Percentiles rank a stretch among this genome's conserved stretches.
These are phyloP conservation scores for Carpatolechia fugitivella DNA, from an alignment of 2,888 invertebrate genomes.

Conservation along the genomic window DNA sequence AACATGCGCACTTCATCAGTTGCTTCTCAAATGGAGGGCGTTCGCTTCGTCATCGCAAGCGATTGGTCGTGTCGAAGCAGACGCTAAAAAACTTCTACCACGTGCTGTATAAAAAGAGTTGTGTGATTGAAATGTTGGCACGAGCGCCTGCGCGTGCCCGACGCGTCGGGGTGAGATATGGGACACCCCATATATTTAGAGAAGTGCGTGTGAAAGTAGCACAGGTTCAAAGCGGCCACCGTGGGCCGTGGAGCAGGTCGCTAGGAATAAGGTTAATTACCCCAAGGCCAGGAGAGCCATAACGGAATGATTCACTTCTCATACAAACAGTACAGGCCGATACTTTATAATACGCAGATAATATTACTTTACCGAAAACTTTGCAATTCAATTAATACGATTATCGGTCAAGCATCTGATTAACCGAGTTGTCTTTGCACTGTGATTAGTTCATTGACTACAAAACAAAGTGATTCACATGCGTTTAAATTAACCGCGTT, in stretches of 20 bases:
- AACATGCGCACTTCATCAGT: slow-evolving; percentile 23
- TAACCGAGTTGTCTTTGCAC: slow-evolving; percentile 13
- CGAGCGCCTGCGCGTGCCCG: slow-evolving; percentile 26
- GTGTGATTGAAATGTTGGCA: slow-evolving; percentile 66
- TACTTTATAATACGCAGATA: neutral
- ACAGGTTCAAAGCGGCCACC: slow-evolving; percentile 68
- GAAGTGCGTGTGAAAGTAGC: slow-evolving; percentile 61
- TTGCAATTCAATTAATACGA: neutral
- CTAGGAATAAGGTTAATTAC: slow-evolving; percentile 68
- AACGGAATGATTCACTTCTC: slow-evolving; percentile 30
- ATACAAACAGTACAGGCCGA: slow-evolving; percentile 20
- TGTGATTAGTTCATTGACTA: slow-evolving; percentile 38
- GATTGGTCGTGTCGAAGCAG: slow-evolving; percentile 5
- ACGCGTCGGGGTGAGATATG: slow-evolving; percentile 40
- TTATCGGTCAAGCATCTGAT: slow-evolving; percentile 11
- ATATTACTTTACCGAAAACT: neutral
- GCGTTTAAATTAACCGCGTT: slow-evolving; percentile 43
- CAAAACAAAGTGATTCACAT: slow-evolving; percentile 42
- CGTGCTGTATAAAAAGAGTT: slow-evolving; percentile 50
- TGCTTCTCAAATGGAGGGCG: slow-evolving; percentile 16
- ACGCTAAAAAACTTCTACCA: slow-evolving; percentile 40
- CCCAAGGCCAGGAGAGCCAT: slow-evolving; percentile 61
- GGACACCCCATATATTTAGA: slow-evolving; percentile 63
- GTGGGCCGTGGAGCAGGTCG: slow-evolving; percentile 41
- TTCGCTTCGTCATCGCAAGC: slow-evolving; percentile 8